phyloP scores from a whole-genome alignment of 2,888 invertebrate genomes.

The Steinernema hermaphroditum region DNA sequence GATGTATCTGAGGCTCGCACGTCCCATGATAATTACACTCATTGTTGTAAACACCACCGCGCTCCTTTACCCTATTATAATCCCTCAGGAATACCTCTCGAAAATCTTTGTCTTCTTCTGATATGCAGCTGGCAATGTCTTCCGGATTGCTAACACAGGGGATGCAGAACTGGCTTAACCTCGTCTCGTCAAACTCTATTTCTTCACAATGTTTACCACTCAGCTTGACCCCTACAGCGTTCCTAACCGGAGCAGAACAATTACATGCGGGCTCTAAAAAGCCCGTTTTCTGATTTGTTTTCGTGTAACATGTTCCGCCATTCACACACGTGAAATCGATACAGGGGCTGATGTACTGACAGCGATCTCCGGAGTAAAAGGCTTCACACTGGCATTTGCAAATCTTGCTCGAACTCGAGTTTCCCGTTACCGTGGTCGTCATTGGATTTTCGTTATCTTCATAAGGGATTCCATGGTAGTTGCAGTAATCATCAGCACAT shows the following conservation, averaged over 20 bases:
- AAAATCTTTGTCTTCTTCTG: no score
- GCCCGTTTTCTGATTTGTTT: neutral
- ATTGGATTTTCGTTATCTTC: neutral
- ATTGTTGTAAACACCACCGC: no score
- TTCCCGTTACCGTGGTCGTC: no score
- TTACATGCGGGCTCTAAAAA: neutral
- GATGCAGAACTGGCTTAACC: no score
- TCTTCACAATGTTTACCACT: neutral
- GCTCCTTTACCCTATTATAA: no score
- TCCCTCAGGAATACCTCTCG: no score
- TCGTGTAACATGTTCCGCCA: neutral
- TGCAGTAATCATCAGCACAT: neutral
- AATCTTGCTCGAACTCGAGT: neutral
- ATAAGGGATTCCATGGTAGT: neutral
- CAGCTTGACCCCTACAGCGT: neutral
- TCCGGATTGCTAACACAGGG: no score
- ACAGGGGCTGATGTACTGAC: neutral
- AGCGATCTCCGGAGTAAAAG: neutral
- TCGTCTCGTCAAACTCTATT: no score
- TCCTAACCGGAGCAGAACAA: neutral
- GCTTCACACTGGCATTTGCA: neutral
- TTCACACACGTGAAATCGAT: neutral
- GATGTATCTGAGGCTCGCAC: no score
- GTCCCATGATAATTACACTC: no score
- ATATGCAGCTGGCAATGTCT: no score